phyloP scores from a whole-genome alignment of 2,888 invertebrate species.

The Coremacera marginata region DNA sequence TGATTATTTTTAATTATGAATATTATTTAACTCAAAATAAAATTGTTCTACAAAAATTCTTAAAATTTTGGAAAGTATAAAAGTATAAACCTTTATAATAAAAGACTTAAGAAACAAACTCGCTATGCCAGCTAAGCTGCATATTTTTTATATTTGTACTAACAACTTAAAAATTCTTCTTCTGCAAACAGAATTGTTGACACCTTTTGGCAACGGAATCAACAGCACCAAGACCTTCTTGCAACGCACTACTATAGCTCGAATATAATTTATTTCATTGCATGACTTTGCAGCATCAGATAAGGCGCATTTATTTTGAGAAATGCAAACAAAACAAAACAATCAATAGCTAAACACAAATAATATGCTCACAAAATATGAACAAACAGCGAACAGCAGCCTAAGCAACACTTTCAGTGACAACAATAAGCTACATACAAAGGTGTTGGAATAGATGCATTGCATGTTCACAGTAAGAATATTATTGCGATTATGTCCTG shows the following conservation, averaged over 20 bases:
- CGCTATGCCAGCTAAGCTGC: no score
- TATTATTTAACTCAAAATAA: no score
- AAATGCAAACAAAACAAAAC: neutral
- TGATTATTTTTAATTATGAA: no score
- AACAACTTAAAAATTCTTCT: neutral
- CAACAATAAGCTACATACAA: no score
- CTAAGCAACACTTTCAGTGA: constrained; percentile 13
- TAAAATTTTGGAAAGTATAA: no score
- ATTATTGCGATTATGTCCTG: no score
- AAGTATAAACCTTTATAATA: no score
- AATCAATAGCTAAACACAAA: neutral
- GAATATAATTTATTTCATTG: constrained; percentile 29
- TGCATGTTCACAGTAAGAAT: no score
- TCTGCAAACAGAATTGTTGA: neutral
- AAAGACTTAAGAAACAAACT: constrained; percentile 39
- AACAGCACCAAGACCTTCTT: neutral
- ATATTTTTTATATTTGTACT: no score
- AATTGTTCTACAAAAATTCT: no score
- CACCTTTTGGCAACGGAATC: neutral
- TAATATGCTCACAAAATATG: constrained; percentile 20
- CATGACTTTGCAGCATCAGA: constrained; percentile 34
- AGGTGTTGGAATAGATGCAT: no score
- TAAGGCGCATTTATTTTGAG: constrained; percentile 48
- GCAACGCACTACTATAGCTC: neutral
- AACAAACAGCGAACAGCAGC: constrained; percentile 1